A percentile compares a stretch with the other conserved stretches of the same genome.
Evolutionary conservation across 2,888 invertebrate species (phyloP).

Genomic region (Formica aserva): DNA sequence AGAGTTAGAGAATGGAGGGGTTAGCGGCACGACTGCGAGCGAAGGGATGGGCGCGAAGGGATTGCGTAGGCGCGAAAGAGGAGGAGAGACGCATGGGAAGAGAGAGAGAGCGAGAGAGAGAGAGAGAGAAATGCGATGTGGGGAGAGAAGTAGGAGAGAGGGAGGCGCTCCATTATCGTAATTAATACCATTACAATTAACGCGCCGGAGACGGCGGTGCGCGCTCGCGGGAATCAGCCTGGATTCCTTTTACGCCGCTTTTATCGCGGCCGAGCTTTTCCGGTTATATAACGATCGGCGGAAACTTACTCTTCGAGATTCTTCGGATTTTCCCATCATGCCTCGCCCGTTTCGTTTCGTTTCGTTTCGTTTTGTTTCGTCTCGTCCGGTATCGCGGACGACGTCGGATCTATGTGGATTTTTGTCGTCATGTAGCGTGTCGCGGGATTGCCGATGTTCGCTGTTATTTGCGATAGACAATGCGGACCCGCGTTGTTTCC

Average conservation of each 20-base stretch:
- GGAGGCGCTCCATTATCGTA: slow-evolving; percentile 82
- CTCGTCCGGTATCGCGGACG: slow-evolving; percentile 49
- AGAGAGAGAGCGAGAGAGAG: slow-evolving; percentile 48
- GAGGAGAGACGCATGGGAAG: not conserved
- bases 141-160: slow-evolving; percentile 41
- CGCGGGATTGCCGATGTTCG: slow-evolving; percentile 28
- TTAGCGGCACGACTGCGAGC: slow-evolving; percentile 15
- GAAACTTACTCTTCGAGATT: slow-evolving; percentile 57
- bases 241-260: slow-evolving; percentile 76
- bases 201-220: slow-evolving; percentile 73
- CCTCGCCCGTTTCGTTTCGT: slow-evolving; percentile 47
- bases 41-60: slow-evolving; percentile 34
- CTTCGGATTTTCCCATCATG: slow-evolving; percentile 51
- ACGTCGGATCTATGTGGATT: slow-evolving; percentile 20
- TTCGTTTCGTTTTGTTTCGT: slow-evolving; percentile 63
- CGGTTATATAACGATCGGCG: slow-evolving; percentile 68
- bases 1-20: slow-evolving; percentile 36
- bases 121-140: not conserved
- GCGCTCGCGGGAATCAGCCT: slow-evolving; percentile 65
- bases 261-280: slow-evolving; percentile 72
- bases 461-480: slow-evolving; percentile 37
- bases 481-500: slow-evolving; percentile 45
- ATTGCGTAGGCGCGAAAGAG: slow-evolving; percentile 9
- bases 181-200: slow-evolving; percentile 85
- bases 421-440: slow-evolving; percentile 35